Percentiles rank a stretch among this genome's conserved stretches.
Evolutionary conservation across 2,888 invertebrate species (phyloP).

Genomic region (Phengaris arion): DNA sequence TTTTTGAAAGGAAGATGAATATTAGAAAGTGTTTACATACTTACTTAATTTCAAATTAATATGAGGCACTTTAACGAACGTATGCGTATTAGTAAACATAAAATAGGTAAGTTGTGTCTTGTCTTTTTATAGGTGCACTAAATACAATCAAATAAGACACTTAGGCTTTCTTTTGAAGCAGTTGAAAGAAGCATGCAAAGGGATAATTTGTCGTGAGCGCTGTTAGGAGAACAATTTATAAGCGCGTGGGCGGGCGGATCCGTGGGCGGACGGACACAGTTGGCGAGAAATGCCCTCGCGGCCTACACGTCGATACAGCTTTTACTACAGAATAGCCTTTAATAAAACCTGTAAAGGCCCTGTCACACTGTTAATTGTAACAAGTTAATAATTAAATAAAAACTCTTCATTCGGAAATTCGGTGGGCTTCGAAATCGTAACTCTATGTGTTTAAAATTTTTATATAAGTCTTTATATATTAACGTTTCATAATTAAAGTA

Average conservation of each 20-base stretch:
- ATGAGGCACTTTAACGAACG: too few species aligned
- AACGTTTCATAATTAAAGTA: too few species aligned
- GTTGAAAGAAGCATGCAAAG: constrained; percentile 50
- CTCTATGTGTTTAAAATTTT: too few species aligned
- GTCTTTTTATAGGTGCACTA: too few species aligned
- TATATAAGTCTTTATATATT: too few species aligned
- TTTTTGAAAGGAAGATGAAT: not conserved
- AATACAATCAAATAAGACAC: not conserved
- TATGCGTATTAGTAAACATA: too few species aligned
- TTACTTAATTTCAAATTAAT: not conserved
- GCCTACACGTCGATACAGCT: constrained; percentile 57
- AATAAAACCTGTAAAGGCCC: constrained; percentile 53
- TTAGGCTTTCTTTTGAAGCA: constrained; percentile 54
- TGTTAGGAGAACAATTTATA: constrained; percentile 70
- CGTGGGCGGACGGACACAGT: constrained; percentile 65
- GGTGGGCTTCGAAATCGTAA: too few species aligned
- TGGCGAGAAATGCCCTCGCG: constrained; percentile 60
- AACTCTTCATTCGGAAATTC: not conserved
- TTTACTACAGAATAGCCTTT: constrained; percentile 59
- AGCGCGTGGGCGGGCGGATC: constrained; percentile 63
- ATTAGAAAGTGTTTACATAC: not conserved
- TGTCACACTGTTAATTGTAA: not conserved
- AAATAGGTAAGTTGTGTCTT: too few species aligned
- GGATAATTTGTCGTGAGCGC: constrained; percentile 68
- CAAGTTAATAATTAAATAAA: not conserved